phyloP scores from a whole-genome alignment of 2,113 vertebrate genomes.

The Pluvianellus socialis region DNA sequence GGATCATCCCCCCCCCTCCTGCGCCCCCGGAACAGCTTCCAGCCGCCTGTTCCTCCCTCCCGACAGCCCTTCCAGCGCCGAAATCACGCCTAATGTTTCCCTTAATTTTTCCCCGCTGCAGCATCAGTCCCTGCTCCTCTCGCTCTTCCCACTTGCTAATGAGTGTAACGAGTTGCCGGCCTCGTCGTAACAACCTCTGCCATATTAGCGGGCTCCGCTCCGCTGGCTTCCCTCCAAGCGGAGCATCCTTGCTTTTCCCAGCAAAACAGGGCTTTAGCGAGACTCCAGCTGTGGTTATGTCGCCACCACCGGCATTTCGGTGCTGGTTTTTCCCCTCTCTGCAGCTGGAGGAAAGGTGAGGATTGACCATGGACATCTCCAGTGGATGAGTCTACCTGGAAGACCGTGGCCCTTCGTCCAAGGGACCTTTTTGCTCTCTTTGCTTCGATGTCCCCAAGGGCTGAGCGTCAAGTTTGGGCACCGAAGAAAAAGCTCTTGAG shows the following conservation, averaged over 20 bases:
- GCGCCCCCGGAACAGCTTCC: not conserved
- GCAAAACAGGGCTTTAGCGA: not conserved
- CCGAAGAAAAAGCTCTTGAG: not conserved
- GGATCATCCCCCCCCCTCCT: not conserved
- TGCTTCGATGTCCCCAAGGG: accelerated
- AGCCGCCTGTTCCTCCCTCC: not conserved
- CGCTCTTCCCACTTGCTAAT: not conserved
- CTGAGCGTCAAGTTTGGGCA: accelerated
- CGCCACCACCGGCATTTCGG: not conserved
- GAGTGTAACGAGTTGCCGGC: not conserved
- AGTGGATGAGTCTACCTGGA: not conserved
- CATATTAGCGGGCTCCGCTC: not conserved
- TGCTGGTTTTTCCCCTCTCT: not conserved
- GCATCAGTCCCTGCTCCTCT: not conserved
- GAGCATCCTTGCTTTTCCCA: not conserved
- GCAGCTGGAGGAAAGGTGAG: not conserved
- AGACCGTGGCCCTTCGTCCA: not conserved
- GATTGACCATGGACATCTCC: not conserved
- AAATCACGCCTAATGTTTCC: not conserved
- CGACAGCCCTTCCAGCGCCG: not conserved
- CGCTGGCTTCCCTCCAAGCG: not conserved
- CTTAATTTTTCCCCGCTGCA: conserved; percentile 29
- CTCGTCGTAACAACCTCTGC: not conserved
- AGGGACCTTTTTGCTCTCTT: not conserved
- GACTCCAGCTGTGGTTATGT: not conserved